Base-by-base conservation (phyloP, 2,888 invertebrate species). In the Leptodirus hochenwartii region DNA sequence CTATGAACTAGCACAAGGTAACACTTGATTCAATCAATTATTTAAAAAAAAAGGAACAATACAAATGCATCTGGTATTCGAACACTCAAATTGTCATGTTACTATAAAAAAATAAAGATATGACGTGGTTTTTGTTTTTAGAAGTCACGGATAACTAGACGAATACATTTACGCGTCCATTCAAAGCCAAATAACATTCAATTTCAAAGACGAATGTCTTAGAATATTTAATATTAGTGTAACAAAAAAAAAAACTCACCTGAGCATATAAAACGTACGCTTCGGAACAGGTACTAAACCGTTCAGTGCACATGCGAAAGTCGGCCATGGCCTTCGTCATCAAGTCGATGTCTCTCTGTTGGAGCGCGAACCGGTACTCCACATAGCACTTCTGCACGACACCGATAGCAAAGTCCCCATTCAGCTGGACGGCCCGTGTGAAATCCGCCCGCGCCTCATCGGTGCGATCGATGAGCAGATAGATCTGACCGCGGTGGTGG, bases 361-460 rank as follows among this genome's bases (percentile, higher is more conserved):
- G 42, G 39, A 53, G 40, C 1, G 54, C 53, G 32, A 48, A 45
- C 22, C 38, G 69, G 49, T 87, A 90, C 50, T 85, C 80, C 17
- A 79, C 77, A 55, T 87, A 91, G 47, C 82, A 81, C 54, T 85
- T 88, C 53, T 93, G 93, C 30, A 85, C 82, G 41, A 70, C 75
- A 3, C 85, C 82, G 47, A 88, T 73, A 3, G 82, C 75, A 51
- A 85, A 87, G 38, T 79, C 58, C 2, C 90, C 84, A 45, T 82
- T 80, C 15, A 90, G 56, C 41, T 72, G 64, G 4, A 84, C 75
- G 15, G 88, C 80, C 47, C 70, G 79, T 28, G 78, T 67, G 56
- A 90, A 88, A 54, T 93, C 85, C 10, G 61, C 52, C 31, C 79
- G 66, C 1, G 93, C 90, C 39, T 78, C 76, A 27, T 77, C 72